A percentile compares a stretch with the other conserved stretches of the same genome.
Evolutionary conservation across 1,140 invertebrate species (phyloP).

Genomic region (Pseudachorutes palmiensis): DNA sequence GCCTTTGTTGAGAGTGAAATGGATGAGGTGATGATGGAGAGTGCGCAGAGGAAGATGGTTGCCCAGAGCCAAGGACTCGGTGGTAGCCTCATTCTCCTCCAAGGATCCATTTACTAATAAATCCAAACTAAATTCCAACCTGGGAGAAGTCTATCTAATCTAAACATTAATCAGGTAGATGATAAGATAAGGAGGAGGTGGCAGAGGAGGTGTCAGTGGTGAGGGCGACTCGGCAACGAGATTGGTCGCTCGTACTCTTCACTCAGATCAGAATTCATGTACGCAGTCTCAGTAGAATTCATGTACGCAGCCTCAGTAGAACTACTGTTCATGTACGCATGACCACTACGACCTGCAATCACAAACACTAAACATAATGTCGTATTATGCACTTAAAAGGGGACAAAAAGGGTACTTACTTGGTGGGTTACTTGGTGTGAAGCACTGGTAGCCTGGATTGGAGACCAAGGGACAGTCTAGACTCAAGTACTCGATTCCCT

Average conservation of each 20-base stretch:
- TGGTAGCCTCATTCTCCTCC: slow-evolving; percentile 12
- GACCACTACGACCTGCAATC: neutral
- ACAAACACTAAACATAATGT: neutral
- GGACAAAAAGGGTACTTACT: neutral
- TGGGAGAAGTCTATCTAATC: neutral
- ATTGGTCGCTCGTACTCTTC: too few species aligned
- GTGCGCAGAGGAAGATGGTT: slow-evolving; percentile 5
- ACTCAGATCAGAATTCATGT: too few species aligned
- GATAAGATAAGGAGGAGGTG: too few species aligned
- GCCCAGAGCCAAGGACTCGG: slow-evolving; percentile 10
- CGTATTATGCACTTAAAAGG: neutral
- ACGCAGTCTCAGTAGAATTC: neutral
- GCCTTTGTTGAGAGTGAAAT: slow-evolving; percentile 2
- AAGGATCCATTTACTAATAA: slow-evolving; percentile 13
- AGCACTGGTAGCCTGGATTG: slow-evolving; percentile 50
- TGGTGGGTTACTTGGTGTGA: neutral
- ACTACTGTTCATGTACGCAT: neutral
- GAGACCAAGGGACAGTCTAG: slow-evolving; percentile 52
- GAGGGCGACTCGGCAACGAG: too few species aligned
- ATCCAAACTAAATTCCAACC: neutral
- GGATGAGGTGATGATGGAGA: slow-evolving; percentile 7
- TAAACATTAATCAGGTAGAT: too few species aligned
- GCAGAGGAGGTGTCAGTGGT: too few species aligned
- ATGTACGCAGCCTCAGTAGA: neutral
- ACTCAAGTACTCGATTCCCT: slow-evolving; percentile 63